Evolutionary conservation across 2,888 invertebrate genomes (phyloP).

Genomic region (Leptinotarsa peninsularis): DNA sequence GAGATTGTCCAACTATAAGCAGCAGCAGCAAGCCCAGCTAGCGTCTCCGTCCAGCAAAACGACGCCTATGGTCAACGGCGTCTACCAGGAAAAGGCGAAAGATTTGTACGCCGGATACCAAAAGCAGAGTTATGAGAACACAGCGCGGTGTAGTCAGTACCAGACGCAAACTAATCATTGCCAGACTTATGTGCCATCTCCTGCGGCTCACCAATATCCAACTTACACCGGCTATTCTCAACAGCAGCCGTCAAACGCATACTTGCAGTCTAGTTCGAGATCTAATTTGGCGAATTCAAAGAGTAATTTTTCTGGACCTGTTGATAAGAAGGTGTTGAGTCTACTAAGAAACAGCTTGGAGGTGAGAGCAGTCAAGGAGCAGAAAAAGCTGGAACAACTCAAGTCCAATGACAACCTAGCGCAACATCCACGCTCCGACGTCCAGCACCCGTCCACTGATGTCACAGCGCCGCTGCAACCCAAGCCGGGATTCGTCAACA

Average conservation of each 20-base stretch:
- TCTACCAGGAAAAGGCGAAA: conserved; percentile 51
- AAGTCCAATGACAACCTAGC: conserved; percentile 53
- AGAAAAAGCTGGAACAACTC: conserved; percentile 67
- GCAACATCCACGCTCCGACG: conserved; percentile 55
- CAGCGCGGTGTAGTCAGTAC: conserved; percentile 50
- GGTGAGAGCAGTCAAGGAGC: conserved; percentile 73
- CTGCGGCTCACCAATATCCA: conserved; percentile 59
- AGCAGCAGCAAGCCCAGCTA: conserved; percentile 52
- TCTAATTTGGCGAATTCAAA: conserved; percentile 56
- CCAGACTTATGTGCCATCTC: conserved; percentile 62
- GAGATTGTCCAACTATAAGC: conserved; percentile 65
- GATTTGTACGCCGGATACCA: conserved; percentile 53
- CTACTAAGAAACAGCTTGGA: conserved; percentile 79
- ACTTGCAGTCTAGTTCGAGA: conserved; percentile 52
- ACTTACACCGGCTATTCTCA: conserved; percentile 52
- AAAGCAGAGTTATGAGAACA: conserved; percentile 53
- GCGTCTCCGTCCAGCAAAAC: conserved; percentile 21
- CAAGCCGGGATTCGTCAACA: conserved; percentile 66
- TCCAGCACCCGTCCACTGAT: conserved; percentile 64
- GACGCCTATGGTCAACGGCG: conserved; percentile 30
- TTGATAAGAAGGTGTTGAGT: conserved; percentile 79
- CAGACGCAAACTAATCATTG: conserved; percentile 55
- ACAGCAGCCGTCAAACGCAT: conserved; percentile 48
- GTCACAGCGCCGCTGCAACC: conserved; percentile 65
- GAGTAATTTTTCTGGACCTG: conserved; percentile 67